A percentile compares a stretch with the other conserved stretches of the same genome.
phyloP scores from a whole-genome alignment of 2,113 vertebrate genomes.

The Clupea harengus region DNA sequence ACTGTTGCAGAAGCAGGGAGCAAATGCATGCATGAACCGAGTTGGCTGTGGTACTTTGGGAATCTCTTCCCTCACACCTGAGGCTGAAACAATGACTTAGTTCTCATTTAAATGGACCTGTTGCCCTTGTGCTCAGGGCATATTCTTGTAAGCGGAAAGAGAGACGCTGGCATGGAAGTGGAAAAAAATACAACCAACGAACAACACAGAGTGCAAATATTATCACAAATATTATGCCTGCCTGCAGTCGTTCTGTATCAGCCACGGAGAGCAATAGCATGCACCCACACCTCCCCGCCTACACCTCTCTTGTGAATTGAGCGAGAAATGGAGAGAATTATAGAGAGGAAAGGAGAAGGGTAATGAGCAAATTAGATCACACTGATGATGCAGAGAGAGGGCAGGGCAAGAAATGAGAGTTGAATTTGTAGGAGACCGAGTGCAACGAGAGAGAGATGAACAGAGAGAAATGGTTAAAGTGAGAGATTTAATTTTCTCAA shows the following conservation, averaged over 20 bases:
- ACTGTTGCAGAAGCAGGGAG: neutral
- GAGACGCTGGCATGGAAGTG: neutral
- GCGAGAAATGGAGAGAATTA: neutral
- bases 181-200: neutral
- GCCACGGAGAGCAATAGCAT: neutral
- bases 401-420: neutral
- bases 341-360: neutral
- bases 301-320: neutral
- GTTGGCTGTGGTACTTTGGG: neutral
- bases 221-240: neutral
- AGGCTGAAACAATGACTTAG: neutral
- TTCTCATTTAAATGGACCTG: neutral
- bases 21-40: neutral
- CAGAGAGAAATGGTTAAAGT: neutral
- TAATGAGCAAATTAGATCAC: conserved; percentile 2
- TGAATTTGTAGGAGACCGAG: neutral
- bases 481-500: neutral
- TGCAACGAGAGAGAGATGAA: neutral
- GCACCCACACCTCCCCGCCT: neutral
- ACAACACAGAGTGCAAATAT: neutral
- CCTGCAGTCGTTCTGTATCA: neutral
- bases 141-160: neutral
- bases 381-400: neutral
- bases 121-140: neutral
- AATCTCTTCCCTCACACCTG: neutral